A percentile compares a stretch with the other conserved stretches of the same genome.
phyloP scores from a whole-genome alignment of 2,113 vertebrate genomes.

The Symphodus melops region DNA sequence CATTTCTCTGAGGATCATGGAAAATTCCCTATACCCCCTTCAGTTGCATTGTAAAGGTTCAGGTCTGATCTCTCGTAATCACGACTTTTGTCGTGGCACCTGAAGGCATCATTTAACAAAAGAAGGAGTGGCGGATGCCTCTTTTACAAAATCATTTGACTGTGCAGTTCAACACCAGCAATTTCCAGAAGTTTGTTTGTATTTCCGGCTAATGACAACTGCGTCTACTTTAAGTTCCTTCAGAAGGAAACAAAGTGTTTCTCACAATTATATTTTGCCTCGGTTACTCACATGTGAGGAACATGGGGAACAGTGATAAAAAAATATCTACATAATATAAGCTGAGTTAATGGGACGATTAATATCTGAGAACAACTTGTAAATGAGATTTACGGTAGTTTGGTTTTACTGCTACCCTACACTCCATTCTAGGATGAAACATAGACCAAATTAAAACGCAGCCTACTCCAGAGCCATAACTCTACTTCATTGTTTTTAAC shows the following conservation, averaged over 20 bases:
- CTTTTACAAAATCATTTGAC: background rate
- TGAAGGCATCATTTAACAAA: slow-evolving; percentile 23
- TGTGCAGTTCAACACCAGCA: too few species aligned
- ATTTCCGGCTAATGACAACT: background rate
- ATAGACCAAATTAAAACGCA: background rate
- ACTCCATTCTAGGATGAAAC: background rate
- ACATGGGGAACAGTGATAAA: background rate
- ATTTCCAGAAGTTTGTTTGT: background rate
- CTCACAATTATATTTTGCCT: background rate
- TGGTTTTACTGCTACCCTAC: background rate
- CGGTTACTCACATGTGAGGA: background rate
- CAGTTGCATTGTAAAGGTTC: background rate
- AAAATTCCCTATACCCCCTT: slow-evolving; percentile 15
- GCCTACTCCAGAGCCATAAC: too few species aligned
- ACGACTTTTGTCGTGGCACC: background rate
- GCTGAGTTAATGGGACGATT: slow-evolving; percentile 1
- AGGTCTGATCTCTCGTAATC: background rate
- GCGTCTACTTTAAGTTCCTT: background rate
- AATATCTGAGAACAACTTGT: background rate
- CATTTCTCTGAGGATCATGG: slow-evolving; percentile 35
- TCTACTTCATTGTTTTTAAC: too few species aligned
- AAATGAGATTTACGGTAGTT: background rate
- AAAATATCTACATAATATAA: too few species aligned
- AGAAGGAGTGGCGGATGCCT: background rate
- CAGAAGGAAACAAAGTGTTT: background rate